These are phyloP conservation scores for Castor canadensis DNA, from an alignment of 2,113 vertebrate genomes.

Conservation along the genomic window DNA sequence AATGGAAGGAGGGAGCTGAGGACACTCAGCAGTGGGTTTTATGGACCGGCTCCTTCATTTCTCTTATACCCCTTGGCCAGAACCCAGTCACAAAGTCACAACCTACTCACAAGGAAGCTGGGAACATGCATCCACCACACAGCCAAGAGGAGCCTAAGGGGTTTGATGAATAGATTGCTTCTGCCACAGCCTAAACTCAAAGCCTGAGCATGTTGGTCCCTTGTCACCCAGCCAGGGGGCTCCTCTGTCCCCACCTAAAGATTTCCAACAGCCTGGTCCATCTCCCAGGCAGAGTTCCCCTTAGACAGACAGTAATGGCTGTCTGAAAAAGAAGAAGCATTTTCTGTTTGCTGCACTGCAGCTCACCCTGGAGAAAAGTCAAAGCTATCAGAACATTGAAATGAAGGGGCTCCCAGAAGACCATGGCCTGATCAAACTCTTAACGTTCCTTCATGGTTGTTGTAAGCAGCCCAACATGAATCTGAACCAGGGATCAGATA, in stretches of 20 bases:
- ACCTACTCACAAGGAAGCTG: too few relatives aligned
- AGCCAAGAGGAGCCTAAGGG: neutral
- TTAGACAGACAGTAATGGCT: neutral
- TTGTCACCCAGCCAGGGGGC: too few relatives aligned
- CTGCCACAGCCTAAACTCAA: too few relatives aligned
- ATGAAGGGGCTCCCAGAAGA: neutral
- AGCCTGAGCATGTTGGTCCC: too few relatives aligned
- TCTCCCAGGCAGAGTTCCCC: too few relatives aligned
- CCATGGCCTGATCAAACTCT: neutral
- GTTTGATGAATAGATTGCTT: neutral
- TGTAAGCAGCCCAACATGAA: too few relatives aligned
- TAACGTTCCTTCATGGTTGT: too few relatives aligned
- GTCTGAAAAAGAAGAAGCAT: neutral
- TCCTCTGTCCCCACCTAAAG: too few relatives aligned
- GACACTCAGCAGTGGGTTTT: too few relatives aligned
- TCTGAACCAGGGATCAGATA: neutral
- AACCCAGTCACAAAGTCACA: neutral
- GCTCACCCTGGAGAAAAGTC: neutral
- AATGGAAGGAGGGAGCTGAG: accelerated
- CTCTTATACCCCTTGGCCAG: neutral
- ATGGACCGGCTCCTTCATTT: too few relatives aligned
- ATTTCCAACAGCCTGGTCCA: too few relatives aligned
- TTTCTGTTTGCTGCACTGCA: accelerated
- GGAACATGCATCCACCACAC: accelerated
- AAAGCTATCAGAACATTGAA: neutral